These are phyloP conservation scores for Pongo abelii DNA, from an alignment of 2,113 vertebrate genomes.

Conservation along the genomic window DNA sequence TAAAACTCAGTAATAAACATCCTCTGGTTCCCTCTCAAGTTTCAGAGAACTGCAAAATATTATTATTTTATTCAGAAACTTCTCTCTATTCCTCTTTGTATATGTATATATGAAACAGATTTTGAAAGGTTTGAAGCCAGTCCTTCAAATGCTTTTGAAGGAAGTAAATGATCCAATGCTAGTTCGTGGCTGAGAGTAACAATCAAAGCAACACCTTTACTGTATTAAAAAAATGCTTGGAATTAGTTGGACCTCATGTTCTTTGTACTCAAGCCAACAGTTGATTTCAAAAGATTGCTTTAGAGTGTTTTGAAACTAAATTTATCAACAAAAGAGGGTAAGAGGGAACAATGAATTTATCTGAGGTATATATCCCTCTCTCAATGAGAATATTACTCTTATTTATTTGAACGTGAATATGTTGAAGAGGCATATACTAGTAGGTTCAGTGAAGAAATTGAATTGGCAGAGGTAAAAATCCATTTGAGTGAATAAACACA, in stretches of 20 bases:
- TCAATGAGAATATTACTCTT: background rate
- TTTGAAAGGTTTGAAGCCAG: background rate
- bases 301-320: background rate
- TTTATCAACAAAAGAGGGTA: background rate
- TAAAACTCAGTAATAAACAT: slow-evolving; percentile 14
- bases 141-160: background rate
- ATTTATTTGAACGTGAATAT: background rate
- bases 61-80: background rate
- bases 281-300: background rate
- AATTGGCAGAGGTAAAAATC: background rate
- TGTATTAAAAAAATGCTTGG: background rate
- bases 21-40: slow-evolving; percentile 35
- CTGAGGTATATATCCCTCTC: background rate
- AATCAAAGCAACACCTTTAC: background rate
- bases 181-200: background rate
- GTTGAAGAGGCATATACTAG: background rate
- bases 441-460: slow-evolving; percentile 13
- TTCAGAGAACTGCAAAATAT: slow-evolving; percentile 46
- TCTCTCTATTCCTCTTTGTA: background rate
- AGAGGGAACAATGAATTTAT: background rate
- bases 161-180: background rate
- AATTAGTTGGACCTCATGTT: background rate
- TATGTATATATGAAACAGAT: background rate
- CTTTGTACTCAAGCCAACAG: background rate
- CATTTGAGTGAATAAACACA: background rate